Percentiles rank a stretch among this genome's conserved stretches.
Evolutionary conservation across 2,113 vertebrate species (phyloP).

Genomic region (Callionymus lyra): DNA sequence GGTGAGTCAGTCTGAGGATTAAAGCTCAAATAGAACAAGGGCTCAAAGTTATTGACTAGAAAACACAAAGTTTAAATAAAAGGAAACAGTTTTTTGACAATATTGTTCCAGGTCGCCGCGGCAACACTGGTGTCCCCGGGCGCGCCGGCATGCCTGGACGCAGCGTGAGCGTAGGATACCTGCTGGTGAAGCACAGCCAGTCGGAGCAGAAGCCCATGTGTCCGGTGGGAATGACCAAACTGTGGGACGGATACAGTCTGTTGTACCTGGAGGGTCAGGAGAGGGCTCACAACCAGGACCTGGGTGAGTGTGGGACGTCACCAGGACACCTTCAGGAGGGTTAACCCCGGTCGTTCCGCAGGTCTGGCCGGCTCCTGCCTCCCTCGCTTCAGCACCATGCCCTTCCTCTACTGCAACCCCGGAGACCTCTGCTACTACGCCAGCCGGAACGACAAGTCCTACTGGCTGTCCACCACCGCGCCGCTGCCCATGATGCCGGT

Average conservation of each 20-base stretch:
- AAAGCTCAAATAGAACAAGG: conserved; percentile 32
- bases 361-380: conserved; percentile 93
- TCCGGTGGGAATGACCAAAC: conserved; percentile 84
- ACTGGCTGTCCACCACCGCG: conserved; percentile 93
- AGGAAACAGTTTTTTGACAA: background rate
- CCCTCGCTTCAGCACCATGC: conserved; percentile 89
- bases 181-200: conserved; percentile 97
- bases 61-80: conserved; percentile 1
- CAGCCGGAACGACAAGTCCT: conserved; percentile 95
- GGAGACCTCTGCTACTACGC: conserved; percentile 91
- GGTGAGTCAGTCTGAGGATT: conserved; percentile 62
- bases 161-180: conserved; percentile 87
- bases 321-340: no score
- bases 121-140: conserved; percentile 71
- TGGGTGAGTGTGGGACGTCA: conserved; percentile 77
- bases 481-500: conserved; percentile 98
- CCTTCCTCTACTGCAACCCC: conserved; percentile 97
- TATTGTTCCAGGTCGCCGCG: conserved; percentile 64
- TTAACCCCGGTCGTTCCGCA: conserved; percentile 38
- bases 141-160: conserved; percentile 85
- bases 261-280: conserved; percentile 95
- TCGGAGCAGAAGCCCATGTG: conserved; percentile 86
- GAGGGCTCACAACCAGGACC: conserved; percentile 95
- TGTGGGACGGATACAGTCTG: conserved; percentile 95
- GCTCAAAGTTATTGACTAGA: conserved; percentile 20